Base-by-base conservation (phyloP, 2,113 vertebrate genomes). In the Megaceryle maxima region DNA sequence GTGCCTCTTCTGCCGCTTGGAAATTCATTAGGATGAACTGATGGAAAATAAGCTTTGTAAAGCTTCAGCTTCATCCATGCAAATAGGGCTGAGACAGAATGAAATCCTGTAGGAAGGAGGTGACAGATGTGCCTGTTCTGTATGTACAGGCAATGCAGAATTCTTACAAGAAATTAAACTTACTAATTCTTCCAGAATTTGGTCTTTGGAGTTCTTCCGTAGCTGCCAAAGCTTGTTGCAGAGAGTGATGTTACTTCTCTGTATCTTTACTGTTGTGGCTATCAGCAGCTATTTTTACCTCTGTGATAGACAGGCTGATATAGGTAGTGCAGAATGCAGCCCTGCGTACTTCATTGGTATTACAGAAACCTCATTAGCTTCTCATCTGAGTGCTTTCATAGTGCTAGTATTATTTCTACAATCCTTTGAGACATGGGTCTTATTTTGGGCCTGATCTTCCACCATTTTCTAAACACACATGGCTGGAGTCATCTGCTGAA, bases 1-100 rank as follows among this genome's bases (percentile, higher is more conserved):
- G 6, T 28, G 44, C 8, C 6, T 5, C 16, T 69, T 63, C 37
- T 35, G 35, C 16, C 55, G 25, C 16, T 46, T 16, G 13, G 17
- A 63, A 22, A 57, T 62, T 66, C 10, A 15, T 69, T 51, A 26
- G 15, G 39, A 1, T 55, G 59, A 51, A 39, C 26, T 57, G 29
- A 19, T 44, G 28, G 56, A 77, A 64, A 64, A 62, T 56, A 16
- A 50, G 19, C 53, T 83, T 56, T 29, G 28, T n/a, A 21, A 33
- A 70, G 31, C 18, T 33, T 24, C 16, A 63, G 37, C 44, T 69
- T 7, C 0, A 0, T 50, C 35, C 24, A 21, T 1, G 8, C 0
- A 6, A 60, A 6, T 33, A 11, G n/a, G 41, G 33, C 55, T 83
- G 77, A 44, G 31, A 0, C 0, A 6, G 60, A 53, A 63, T 41